Percentiles rank a stretch among this genome's conserved stretches.
phyloP scores from a whole-genome alignment of 2,797 vertebrate genomes.

The Propithecus deckenii region DNA sequence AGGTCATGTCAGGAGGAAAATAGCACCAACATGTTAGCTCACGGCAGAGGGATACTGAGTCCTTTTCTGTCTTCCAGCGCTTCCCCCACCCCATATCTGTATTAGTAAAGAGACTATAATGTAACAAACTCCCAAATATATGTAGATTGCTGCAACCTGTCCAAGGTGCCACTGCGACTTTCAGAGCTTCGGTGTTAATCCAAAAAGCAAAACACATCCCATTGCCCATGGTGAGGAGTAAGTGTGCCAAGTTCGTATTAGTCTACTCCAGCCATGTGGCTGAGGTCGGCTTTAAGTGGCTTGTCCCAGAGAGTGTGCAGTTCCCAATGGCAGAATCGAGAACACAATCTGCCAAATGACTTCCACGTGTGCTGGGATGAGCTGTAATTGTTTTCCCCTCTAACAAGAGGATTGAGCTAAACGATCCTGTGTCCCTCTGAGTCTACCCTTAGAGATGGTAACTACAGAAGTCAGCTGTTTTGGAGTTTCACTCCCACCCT shows the following conservation, averaged over 20 bases:
- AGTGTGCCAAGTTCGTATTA: rapidly evolving
- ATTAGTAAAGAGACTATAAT: not conserved
- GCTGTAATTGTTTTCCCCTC: not conserved
- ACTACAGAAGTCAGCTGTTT: not conserved
- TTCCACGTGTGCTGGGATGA: rapidly evolving
- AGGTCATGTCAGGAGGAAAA: not conserved
- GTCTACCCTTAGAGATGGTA: not conserved
- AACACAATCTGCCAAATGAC: rapidly evolving
- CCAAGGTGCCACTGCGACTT: not conserved
- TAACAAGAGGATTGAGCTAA: not conserved
- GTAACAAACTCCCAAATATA: not conserved
- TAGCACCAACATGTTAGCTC: not conserved
- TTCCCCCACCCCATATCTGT: not conserved
- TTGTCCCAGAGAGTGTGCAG: rapidly evolving
- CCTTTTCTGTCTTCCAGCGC: not conserved
- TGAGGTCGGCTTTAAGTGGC: not conserved
- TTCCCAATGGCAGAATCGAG: not conserved
- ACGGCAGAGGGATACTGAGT: not conserved
- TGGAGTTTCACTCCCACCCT: not conserved
- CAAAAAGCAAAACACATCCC: not conserved
- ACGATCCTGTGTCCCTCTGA: not conserved
- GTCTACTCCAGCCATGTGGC: not conserved
- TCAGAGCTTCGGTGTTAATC: not conserved
- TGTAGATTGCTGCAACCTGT: not conserved
- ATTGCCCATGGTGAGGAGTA: too few species aligned